Conservation (phyloP, 2,888 invertebrate species). For the Sphecodes monilicornis region DNA sequence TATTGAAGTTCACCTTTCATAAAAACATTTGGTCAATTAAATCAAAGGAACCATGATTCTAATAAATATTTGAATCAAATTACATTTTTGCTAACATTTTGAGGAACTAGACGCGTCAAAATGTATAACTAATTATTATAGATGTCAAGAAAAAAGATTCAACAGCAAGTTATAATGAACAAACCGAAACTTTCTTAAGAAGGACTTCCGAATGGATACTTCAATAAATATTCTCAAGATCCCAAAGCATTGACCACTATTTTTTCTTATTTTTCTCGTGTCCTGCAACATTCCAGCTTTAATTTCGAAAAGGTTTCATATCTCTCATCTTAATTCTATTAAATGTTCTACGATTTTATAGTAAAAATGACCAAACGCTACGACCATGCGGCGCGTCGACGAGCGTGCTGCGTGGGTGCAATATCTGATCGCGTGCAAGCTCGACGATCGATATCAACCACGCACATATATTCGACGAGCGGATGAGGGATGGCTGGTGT, state of each 20-base stretch:
- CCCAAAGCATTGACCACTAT: not conserved
- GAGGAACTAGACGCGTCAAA: too few species aligned
- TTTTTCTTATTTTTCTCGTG: not conserved
- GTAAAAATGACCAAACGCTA: not conserved
- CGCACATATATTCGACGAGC: conserved; percentile 62
- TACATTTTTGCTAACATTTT: too few species aligned
- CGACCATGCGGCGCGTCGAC: not conserved
- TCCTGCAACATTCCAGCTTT: not conserved
- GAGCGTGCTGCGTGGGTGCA: conserved; percentile 54
- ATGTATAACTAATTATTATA: too few species aligned
- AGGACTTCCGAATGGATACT: not conserved
- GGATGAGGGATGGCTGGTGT: conserved; percentile 59
- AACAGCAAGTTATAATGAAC: too few species aligned
- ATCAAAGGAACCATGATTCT: too few species aligned
- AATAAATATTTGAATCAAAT: too few species aligned
- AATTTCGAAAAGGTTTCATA: not conserved
- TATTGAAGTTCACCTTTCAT: too few species aligned
- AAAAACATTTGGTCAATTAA: too few species aligned
- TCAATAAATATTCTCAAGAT: not conserved
- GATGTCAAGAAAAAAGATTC: too few species aligned
- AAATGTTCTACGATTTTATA: not conserved
- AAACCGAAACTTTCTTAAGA: not conserved
- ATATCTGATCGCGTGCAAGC: conserved; percentile 63
- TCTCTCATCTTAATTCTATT: not conserved
- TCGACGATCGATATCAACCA: conserved; percentile 60